Evolutionary conservation across 1,140 invertebrate species (phyloP), one percentile per base, ranked within the genome.

Genomic region (Hetaerina americana): DNA sequence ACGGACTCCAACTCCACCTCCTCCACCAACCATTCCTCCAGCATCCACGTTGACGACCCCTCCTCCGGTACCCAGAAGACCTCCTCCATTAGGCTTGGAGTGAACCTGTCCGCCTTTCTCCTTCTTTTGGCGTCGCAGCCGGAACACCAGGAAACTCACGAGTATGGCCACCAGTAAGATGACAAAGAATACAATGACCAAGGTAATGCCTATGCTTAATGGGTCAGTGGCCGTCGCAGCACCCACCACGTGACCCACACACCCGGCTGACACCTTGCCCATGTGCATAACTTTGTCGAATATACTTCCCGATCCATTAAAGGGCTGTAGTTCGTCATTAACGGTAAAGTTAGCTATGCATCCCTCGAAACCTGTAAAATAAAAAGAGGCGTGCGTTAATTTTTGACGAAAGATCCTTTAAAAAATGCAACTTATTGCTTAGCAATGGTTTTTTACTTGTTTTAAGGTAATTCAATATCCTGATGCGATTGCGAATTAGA

Each of bases 171-270:
- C 87, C 24, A 96, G 84, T 10, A 96, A 81, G 67, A 94, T 92
- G 1, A 95, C 88, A 77, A 98, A 96, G 82, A 98, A 97, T 3
- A 96, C 91, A 66, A 97, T 94, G 0, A 98, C 93, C 26, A 98
- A 82, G 0, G 93, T 95, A 31, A 96, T 90, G 28, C 94, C 94
- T 66, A 96, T 93, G 76, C 90, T 93, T 0, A 96, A 81, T 0
- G 93, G 93, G 83, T 95, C 92, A 5, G 93, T 88, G 0, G 89
- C 87, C 71, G 91, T 87, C 0, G 90, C 87, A n/a, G 80, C 79
- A 26, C 90, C 86, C 22, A 89, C 91, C 66, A 89, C 86, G 29
- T 87, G 85, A 31, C 87, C 89, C 29, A 85, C 84, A 77, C 90
- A 92, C 8, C 90, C 89, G 49, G 78, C 78, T 70, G 81, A 82